Conservation (phyloP, 2,888 invertebrate species). For the Diaprepes abbreviatus region DNA sequence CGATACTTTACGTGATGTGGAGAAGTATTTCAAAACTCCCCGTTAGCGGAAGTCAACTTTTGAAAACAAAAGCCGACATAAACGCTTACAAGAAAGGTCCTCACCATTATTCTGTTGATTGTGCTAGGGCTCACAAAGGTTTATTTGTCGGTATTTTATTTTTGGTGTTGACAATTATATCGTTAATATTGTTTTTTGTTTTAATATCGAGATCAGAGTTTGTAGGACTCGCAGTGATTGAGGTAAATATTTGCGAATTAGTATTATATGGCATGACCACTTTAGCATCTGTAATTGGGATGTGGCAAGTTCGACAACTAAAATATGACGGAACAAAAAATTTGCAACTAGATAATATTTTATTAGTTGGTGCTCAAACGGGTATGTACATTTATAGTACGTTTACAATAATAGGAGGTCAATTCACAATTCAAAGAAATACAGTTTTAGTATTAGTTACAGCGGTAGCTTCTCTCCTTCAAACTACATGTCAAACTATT, state of each 20-base stretch:
- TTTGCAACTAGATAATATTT: conserved; percentile 78
- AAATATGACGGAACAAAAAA: conserved; percentile 73
- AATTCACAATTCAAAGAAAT: conserved; percentile 71
- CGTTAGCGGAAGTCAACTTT: conserved; percentile 49
- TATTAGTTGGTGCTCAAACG: conserved; percentile 88
- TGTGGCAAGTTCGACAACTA: conserved; percentile 78
- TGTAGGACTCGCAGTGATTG: conserved; percentile 65
- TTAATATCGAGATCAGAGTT: conserved; percentile 71
- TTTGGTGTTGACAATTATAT: conserved; percentile 86
- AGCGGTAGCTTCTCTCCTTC: conserved; percentile 81
- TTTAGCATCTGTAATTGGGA: conserved; percentile 68
- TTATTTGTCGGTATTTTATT: conserved; percentile 80
- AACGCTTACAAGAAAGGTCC: conserved; percentile 80
- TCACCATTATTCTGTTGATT: conserved; percentile 94
- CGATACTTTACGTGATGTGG: conserved; percentile 97
- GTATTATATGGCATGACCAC: conserved; percentile 78
- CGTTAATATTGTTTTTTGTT: conserved; percentile 92
- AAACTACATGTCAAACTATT: conserved; percentile 85
- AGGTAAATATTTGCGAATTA: conserved; percentile 79
- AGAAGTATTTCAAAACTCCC: conserved; percentile 84
- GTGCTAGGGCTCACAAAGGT: conserved; percentile 93
- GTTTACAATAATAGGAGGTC: conserved; percentile 87
- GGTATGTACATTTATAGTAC: conserved; percentile 91
- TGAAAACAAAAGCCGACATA: conserved; percentile 65
- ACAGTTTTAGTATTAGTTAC: conserved; percentile 74